Evolutionary conservation across 2,797 vertebrate genomes (phyloP).

Genomic region (Phataginus tetradactyla): DNA sequence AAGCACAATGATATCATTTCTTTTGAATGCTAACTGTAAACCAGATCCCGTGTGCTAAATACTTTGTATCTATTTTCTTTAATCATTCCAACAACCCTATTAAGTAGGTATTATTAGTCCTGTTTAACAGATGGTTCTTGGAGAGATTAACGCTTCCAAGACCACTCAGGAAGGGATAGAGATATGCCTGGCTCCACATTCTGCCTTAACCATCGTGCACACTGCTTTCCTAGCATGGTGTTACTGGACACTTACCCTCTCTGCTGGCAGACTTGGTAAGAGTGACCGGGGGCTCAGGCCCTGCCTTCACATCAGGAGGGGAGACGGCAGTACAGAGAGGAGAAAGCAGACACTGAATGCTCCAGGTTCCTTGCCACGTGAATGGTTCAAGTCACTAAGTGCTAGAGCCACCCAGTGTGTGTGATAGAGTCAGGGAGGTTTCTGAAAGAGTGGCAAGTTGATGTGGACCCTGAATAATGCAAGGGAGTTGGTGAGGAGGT

Average conservation of each 20-base stretch:
- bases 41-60: background rate
- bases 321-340: background rate
- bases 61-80: background rate
- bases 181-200: background rate
- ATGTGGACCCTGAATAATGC: background rate
- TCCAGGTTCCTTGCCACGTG: background rate
- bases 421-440: background rate
- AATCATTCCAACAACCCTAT: background rate
- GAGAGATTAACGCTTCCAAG: background rate
- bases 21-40: background rate
- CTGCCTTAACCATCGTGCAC: accelerated
- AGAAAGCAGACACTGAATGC: background rate
- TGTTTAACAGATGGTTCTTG: background rate
- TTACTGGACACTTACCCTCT: background rate
- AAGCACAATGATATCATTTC: background rate
- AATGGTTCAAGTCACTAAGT: background rate
- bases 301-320: background rate
- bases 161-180: background rate
- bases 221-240: background rate
- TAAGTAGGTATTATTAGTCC: background rate
- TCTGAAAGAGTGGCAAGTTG: background rate
- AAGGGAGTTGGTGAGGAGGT: background rate
- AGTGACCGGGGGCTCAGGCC: background rate
- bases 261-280: background rate
- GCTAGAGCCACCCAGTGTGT: background rate